These are phyloP conservation scores for Eueremaeus valkanovi DNA, from an alignment of 2,888 invertebrate species.

Conservation along the genomic window DNA sequence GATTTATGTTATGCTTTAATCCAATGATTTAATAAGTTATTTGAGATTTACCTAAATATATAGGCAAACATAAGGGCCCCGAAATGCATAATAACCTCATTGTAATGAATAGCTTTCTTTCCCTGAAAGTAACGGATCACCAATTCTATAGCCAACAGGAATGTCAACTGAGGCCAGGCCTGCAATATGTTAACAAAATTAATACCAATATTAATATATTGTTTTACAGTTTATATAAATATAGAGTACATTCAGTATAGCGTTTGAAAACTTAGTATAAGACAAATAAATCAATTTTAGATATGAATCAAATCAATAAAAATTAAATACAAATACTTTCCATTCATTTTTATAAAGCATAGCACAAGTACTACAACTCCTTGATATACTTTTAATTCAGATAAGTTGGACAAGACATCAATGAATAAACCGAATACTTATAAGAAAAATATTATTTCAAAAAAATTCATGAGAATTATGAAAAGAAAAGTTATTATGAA, in stretches of 20 bases:
- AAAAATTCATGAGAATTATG: background rate
- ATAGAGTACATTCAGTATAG: too few relatives aligned
- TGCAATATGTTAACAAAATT: background rate
- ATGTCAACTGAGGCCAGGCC: slow-evolving; percentile 28
- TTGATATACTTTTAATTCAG: too few relatives aligned
- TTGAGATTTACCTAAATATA: slow-evolving; percentile 31
- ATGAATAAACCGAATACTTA: background rate
- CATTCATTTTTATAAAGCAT: too few relatives aligned
- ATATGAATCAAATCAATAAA: too few relatives aligned
- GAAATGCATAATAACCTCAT: slow-evolving; percentile 27
- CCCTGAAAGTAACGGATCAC: slow-evolving; percentile 24
- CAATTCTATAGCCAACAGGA: slow-evolving; percentile 14
- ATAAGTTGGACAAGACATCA: too few relatives aligned
- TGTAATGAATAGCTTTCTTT: slow-evolving; percentile 22
- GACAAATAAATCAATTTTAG: too few relatives aligned
- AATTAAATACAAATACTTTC: too few relatives aligned
- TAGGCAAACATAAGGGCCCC: slow-evolving; percentile 29
- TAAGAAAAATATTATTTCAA: too few relatives aligned
- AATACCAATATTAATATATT: too few relatives aligned
- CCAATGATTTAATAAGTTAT: background rate
- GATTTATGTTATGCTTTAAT: background rate
- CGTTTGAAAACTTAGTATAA: too few relatives aligned
- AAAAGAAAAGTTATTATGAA: background rate
- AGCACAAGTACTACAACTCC: too few relatives aligned
- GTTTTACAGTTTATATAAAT: too few relatives aligned